These are phyloP conservation scores for Gila orcuttii DNA, from an alignment of 2,113 vertebrate species.

Conservation along the genomic window DNA sequence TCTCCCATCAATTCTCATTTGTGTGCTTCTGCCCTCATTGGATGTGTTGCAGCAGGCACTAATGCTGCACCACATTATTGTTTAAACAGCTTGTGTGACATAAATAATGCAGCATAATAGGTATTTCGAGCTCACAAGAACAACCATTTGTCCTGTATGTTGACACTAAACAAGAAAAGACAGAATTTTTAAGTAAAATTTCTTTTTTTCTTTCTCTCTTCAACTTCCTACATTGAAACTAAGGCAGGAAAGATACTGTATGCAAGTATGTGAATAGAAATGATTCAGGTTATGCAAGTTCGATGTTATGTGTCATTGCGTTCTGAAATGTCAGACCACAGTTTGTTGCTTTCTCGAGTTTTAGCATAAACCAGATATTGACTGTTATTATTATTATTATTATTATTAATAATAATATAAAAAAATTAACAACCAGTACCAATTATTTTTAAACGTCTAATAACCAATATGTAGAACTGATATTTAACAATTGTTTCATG, in stretches of 20 bases:
- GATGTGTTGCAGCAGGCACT: conserved; percentile 30
- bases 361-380: neutral
- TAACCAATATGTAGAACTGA: neutral
- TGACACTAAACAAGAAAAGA: conserved; percentile 34
- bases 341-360: neutral
- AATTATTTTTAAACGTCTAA: neutral
- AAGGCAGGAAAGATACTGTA: neutral
- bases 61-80: neutral
- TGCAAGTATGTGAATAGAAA: neutral
- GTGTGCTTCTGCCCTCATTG: conserved; percentile 34
- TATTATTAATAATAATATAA: neutral
- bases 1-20: conserved; percentile 59
- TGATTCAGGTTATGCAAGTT: neutral
- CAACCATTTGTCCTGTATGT: neutral
- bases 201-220: neutral
- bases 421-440: neutral
- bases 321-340: neutral
- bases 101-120: conserved; percentile 49
- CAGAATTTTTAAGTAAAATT: neutral
- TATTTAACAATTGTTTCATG: neutral
- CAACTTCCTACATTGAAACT: neutral
- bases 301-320: neutral
- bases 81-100: conserved; percentile 33
- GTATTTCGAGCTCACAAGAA: conserved; percentile 43
- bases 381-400: neutral